Evolutionary conservation across 2,888 invertebrate species (phyloP), one percentile per base, ranked within the genome.

Genomic region (Acanthoscelides obtectus): DNA sequence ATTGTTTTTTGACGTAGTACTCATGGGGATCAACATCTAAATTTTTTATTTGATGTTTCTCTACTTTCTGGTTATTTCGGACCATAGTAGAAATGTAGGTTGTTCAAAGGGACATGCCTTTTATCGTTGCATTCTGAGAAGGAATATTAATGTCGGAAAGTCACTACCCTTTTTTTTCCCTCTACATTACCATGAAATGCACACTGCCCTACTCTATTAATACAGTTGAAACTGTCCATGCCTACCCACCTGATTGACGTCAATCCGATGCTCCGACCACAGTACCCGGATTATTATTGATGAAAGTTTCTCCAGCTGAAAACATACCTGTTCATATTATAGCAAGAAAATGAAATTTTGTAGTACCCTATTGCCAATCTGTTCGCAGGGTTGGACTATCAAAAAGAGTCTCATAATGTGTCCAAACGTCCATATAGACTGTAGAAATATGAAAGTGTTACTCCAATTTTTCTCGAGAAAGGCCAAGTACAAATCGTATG

Each of bases 371-470:
- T 45, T 1, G 19, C 5, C 12, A 65, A 70, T 71, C 0, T 22
- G 20, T 22, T 74, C 68, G 69, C 74, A 74, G 5, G 74, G 74
- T 27, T 75, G 70, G 20, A 73, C 71, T 4, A 75, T 69, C 2
- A 74, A 66, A 17, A 74, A 20, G 19, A 74, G 22, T 25, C 70
- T 27, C 12, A 74, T 6, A 65, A 72, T 21, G 22, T 69, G 72
- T 20, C 22, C 68, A 2, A 67, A 6, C 72, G 72, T 72, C 73
- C 73, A 73, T 20, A 70, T 70, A 12, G 65, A 0, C 22, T 73
- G 73, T 6, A 67, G 27, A 8, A 72, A 68, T 22, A 73, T 69
- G 63, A 73, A 73, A 2, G 63, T 66, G 8, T 69, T n/a, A n/a
- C 72, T 64, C 6, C 70, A 0, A 25, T 69, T 22, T 22, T 4